A percentile compares a stretch with the other conserved stretches of the same genome.
These are phyloP conservation scores for Amaurobius ferox DNA, from an alignment of 2,888 invertebrate genomes.

Conservation along the genomic window DNA sequence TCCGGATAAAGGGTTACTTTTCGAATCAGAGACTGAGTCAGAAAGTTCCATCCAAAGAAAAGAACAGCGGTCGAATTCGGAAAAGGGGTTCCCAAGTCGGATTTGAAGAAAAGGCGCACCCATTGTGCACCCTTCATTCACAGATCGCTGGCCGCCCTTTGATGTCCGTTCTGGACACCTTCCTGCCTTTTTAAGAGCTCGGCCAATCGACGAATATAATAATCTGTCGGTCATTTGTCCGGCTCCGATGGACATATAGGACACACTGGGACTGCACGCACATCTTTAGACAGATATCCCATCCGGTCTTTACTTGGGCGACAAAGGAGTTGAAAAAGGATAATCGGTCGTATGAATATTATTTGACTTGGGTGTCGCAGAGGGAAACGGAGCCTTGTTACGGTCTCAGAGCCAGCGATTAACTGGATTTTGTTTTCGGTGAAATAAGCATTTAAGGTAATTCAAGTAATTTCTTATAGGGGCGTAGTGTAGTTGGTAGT, in stretches of 20 bases:
- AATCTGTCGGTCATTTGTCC: conserved; percentile 73
- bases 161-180: conserved; percentile 69
- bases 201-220: conserved; percentile 62
- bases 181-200: conserved; percentile 57
- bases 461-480: too few species aligned
- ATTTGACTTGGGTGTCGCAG: too few species aligned
- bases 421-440: too few species aligned
- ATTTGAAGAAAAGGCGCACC: conserved; percentile 49
- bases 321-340: background rate
- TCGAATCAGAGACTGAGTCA: conserved; percentile 15
- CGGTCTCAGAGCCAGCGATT: too few species aligned
- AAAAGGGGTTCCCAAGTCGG: conserved; percentile 27
- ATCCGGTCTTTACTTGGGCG: conserved; percentile 5
- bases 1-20: background rate
- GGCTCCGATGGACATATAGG: conserved; percentile 67
- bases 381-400: too few species aligned
- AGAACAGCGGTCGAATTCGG: background rate
- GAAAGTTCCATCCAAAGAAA: conserved; percentile 2
- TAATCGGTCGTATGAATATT: background rate
- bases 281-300: background rate
- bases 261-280: conserved; percentile 29
- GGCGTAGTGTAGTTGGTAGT: too few species aligned
- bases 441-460: too few species aligned
- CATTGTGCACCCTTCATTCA: conserved; percentile 69
- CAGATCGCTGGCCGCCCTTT: conserved; percentile 63